Percentiles rank a stretch among this genome's conserved stretches.
These are phyloP conservation scores for Dicentrarchus labrax DNA, from an alignment of 2,113 vertebrate species.

Conservation along the genomic window DNA sequence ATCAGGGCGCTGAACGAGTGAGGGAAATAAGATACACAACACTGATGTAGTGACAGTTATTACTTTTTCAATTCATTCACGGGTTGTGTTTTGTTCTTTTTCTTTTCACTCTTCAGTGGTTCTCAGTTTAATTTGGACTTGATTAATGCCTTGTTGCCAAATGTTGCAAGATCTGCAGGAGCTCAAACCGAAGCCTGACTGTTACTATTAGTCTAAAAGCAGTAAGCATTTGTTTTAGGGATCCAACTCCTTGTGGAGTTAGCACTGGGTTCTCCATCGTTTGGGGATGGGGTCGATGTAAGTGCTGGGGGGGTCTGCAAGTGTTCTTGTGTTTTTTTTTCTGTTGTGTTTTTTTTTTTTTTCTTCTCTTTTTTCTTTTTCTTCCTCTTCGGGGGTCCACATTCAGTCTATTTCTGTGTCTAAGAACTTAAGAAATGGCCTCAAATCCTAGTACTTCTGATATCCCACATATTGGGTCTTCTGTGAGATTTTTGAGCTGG, in stretches of 20 bases:
- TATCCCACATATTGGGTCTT: neutral
- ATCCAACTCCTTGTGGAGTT: conserved; percentile 7
- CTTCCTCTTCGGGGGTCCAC: neutral
- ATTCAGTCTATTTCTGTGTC: neutral
- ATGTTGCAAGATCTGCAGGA: neutral
- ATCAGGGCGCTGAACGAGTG: neutral
- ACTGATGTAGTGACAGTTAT: too few species aligned
- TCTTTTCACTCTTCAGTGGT: too few species aligned
- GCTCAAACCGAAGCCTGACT: neutral
- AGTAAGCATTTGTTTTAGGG: neutral
- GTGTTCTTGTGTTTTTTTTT: neutral
- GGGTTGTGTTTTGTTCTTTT: too few species aligned
- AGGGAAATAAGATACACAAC: too few species aligned
- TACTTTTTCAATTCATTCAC: too few species aligned
- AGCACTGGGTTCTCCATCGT: conserved; percentile 5
- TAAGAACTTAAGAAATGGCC: neutral
- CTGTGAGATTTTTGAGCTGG: conserved; percentile 3
- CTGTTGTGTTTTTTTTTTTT: neutral
- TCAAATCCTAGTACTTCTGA: neutral
- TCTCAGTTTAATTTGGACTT: too few species aligned
- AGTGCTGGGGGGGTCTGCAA: neutral
- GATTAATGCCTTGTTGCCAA: neutral
- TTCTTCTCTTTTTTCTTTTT: neutral
- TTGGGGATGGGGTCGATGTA: neutral
- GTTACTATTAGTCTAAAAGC: neutral